Base-by-base conservation (phyloP, 2,797 vertebrate genomes). In the Falco rusticolus region DNA sequence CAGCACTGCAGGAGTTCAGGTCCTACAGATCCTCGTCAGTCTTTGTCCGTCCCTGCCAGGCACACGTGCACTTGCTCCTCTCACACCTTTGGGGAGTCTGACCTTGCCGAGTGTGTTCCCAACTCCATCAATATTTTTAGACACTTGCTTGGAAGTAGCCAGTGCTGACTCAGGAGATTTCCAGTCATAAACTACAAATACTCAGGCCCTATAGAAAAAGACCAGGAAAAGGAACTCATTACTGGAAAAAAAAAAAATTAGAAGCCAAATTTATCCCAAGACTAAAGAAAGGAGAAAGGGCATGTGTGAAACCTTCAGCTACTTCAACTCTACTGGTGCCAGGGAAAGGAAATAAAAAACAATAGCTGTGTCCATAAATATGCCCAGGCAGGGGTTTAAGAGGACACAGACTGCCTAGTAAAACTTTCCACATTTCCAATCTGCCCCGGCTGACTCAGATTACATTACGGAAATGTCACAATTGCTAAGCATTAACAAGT, bases 321-420 rank as follows among this genome's bases (percentile, higher is more conserved):
- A 34, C 56, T 93, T 94, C 69, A 56, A 39, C n/a, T 86, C 74
- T 9, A 5, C 77, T 43, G 50, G 57, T 92, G 71, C 64, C 31
- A 78, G 87, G 82, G 89, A 87, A 89, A 95, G 92, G 90, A 96
- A 96, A 88, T 76, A 81, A 93, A 89, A 91, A 75, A 72, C 92
- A 96, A 85, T 89, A 63, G 65, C 82, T 81, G 16, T 56, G 61
- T 60, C 92, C 94, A 84, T 85, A 95, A 96, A 96, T 90, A 94
- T 2, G 4, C 54, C 56, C 76, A 76, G 84, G 84, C 87, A 78
- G 72, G 59, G 51, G 25, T 81, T 93, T 94, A 87, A 83, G 94
- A 91, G 83, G 72, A 75, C 84, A 91, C 48, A 65, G 76, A 79
- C 76, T 96, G 93, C 92, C 81, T 89, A 85, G 90, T 90, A 95